Conservation (phyloP, 2,888 invertebrate species). For the Marasmarcha lunaedactyla region DNA sequence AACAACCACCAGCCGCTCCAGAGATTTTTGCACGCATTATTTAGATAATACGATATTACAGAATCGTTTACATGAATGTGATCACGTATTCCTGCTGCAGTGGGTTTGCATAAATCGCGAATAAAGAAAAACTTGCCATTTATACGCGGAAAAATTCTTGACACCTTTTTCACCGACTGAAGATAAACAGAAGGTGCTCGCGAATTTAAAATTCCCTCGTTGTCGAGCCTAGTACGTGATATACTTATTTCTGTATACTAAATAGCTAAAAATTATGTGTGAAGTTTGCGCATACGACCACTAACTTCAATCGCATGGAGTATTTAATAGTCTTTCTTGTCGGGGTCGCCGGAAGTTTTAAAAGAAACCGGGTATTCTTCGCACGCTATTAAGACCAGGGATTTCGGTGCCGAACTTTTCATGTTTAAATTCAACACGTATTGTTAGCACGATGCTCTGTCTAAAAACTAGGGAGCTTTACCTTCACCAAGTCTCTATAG, state of each 20-base stretch:
- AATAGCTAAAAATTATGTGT: constrained; percentile 38
- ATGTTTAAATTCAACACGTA: not conserved
- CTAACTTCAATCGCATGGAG: constrained; percentile 17
- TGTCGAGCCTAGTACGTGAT: constrained; percentile 54
- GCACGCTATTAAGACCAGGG: not conserved
- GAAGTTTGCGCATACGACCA: constrained; percentile 32
- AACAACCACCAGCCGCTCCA: too few relatives aligned
- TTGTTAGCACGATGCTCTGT: constrained; percentile 5
- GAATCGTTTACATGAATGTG: constrained; percentile 11
- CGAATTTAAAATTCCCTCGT: constrained; percentile 57
- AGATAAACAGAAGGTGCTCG: constrained; percentile 30
- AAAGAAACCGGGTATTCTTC: constrained; percentile 1
- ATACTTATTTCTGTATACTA: constrained; percentile 54
- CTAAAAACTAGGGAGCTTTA: constrained; percentile 3
- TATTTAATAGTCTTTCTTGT: constrained; percentile 28
- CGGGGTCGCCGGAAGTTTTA: constrained; percentile 4
- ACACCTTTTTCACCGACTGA: constrained; percentile 29
- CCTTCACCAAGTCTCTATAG: constrained; percentile 6
- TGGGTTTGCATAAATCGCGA: constrained; percentile 46
- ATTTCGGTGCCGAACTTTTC: too few relatives aligned
- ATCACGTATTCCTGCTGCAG: constrained; percentile 29
- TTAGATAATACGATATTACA: constrained; percentile 6
- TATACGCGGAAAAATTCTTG: constrained; percentile 23
- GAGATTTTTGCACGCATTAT: not conserved
- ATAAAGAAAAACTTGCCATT: constrained; percentile 37